Conservation (phyloP, 2,888 invertebrate species). For the Acrobeloides nanus region DNA sequence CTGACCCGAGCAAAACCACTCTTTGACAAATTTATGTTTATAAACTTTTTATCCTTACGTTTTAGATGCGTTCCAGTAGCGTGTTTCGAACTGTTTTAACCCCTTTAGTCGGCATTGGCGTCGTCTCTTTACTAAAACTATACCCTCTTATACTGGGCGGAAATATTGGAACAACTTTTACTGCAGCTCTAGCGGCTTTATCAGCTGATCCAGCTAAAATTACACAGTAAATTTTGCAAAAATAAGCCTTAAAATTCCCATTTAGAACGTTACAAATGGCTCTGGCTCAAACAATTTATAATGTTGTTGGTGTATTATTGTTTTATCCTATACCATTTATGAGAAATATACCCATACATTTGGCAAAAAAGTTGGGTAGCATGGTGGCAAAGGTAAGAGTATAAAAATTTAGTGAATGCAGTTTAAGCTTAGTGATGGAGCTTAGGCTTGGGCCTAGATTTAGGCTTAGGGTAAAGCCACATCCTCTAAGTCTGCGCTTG, state of each 20-base stretch:
- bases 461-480: too few relatives aligned
- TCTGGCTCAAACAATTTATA: slow-evolving; percentile 61
- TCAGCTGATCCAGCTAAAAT: slow-evolving; percentile 37
- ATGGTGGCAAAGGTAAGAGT: slow-evolving; percentile 56
- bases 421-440: too few relatives aligned
- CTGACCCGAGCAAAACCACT: too few relatives aligned
- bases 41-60: too few relatives aligned
- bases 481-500: too few relatives aligned
- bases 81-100: slow-evolving; percentile 63
- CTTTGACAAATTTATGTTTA: too few relatives aligned
- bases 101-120: slow-evolving; percentile 60
- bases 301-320: slow-evolving; percentile 58
- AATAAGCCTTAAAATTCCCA: too few relatives aligned
- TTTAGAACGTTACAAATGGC: slow-evolving; percentile 57
- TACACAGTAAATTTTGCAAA: slow-evolving; percentile 30
- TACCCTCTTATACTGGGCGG: slow-evolving; percentile 54
- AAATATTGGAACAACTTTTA: slow-evolving; percentile 62
- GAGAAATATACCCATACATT: slow-evolving; percentile 57
- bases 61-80: slow-evolving; percentile 61
- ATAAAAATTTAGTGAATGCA: too few relatives aligned
- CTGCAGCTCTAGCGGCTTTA: slow-evolving; percentile 57
- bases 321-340: slow-evolving; percentile 60
- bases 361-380: slow-evolving; percentile 59
- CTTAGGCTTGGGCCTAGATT: too few relatives aligned
- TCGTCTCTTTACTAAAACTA: slow-evolving; percentile 57